Evolutionary conservation across 2,888 invertebrate genomes (phyloP), one percentile per base, ranked within the genome.

Genomic region (Trachelus tabidus): DNA sequence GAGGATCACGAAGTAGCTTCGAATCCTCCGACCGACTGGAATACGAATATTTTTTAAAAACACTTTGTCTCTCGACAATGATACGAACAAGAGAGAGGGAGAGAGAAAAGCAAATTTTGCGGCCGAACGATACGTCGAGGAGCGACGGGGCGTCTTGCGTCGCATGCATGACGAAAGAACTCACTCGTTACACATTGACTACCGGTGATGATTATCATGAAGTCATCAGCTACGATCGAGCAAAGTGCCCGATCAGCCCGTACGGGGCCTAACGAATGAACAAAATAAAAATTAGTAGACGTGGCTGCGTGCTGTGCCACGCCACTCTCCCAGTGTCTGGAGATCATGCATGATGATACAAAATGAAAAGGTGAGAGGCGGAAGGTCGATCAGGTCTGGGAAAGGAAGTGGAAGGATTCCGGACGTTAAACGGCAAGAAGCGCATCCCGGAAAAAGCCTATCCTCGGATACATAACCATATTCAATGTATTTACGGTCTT

Each of bases 351-450:
- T 75, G 79, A 84, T 79, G 81, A 78, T 81, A 84, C 85, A 83
- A 85, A 86, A 85, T 84, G 82, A 85, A 86, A 83, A 84, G 85
- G 83, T 87, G 86, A 87, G 88, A 87, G 90, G 88, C 81, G 84
- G 30, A 40, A 40, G 40, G 40, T 40, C 40, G 40, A 40, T 40
- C 40, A 40, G 40, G 40, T 40, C 40, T 40, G 40, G 40, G 40
- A 40, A 40, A 15, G 40, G 40, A 40, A 40, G 15, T 40, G 40
- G 15, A 40, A 40, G 40, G 40, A 40, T 71, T 78, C 75, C 75
- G 75, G 78, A 78, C 73, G 75, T 75, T 75, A 78, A 40, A 78
- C 78, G 78, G 75, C 75, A 78, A 78, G 78, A 78, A 78, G 78
- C 78, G 78, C 78, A 78, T 34, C 78, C 78, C 78, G 75, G 40